These are phyloP conservation scores for Leuciscus waleckii DNA, from an alignment of 2,797 vertebrate genomes.

Conservation along the genomic window DNA sequence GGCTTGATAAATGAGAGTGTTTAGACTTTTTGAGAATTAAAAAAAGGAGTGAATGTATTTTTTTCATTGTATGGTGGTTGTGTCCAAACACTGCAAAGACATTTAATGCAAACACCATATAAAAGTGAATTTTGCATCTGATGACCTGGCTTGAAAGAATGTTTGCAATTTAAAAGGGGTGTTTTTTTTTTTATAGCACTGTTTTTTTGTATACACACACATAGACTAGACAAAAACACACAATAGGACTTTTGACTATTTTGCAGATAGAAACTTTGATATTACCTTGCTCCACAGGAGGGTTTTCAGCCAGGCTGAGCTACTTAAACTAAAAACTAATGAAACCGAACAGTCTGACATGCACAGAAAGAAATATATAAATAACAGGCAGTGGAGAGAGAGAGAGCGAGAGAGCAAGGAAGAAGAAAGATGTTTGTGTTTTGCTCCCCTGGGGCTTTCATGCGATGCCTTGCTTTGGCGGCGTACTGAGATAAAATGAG, in stretches of 20 bases:
- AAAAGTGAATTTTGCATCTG: no score
- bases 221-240: background rate
- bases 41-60: no score
- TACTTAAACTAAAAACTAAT: slow-evolving; percentile 72
- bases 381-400: slow-evolving; percentile 49
- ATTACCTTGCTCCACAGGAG: slow-evolving; percentile 12
- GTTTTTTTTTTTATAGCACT: background rate
- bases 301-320: slow-evolving; percentile 56
- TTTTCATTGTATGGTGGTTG: no score
- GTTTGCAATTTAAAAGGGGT: background rate
- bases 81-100: no score
- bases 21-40: no score
- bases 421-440: slow-evolving; percentile 68
- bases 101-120: no score
- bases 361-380: slow-evolving; percentile 44
- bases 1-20: no score
- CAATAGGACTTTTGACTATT: slow-evolving; percentile 1
- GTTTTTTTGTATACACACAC: background rate
- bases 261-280: slow-evolving; percentile 5
- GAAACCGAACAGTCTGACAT: slow-evolving; percentile 70
- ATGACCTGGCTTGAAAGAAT: background rate
- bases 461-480: slow-evolving; percentile 64
- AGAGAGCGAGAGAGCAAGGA: slow-evolving; percentile 14
- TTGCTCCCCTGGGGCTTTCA: slow-evolving; percentile 71
- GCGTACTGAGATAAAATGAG: slow-evolving; percentile 79